Base-by-base conservation (phyloP, 2,888 invertebrate genomes). In the Dioctria linearis region DNA sequence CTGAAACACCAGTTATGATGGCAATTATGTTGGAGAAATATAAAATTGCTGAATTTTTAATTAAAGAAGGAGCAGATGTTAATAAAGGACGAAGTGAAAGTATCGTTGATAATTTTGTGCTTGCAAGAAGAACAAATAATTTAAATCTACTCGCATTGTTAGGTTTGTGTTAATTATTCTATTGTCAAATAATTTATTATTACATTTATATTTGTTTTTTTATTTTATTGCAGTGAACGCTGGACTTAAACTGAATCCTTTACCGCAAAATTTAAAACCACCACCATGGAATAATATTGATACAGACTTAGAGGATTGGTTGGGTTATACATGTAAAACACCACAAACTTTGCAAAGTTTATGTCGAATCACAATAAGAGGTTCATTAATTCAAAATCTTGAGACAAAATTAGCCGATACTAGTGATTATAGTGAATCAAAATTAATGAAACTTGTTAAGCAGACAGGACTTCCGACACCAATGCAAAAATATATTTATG, bases 1-100 rank as follows among this genome's bases (percentile, higher is more conserved):
- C 94, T 2, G 92, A 93, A 82, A 93, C 94, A 0, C 94, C 95
- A 0, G 86, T 95, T 69, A 90, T 94, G 84, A 86, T 93, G 39
- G 93, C 95, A 5, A 90, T 89, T 11, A 86, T 86, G 79, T 65
- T 87, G 66, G 85, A 86, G 54, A 87, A 86, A 73, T 82, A 87
- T 49, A 84, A 87, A 63, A 84, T 88, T 65, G 88, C 88, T 0
- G 88, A 87, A 79, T 85, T 87, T 78, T 82, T 89, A 25, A 83
- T 89, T 5, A 87, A 86, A 6, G 89, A 89, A 79, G 88, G 88
- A 6, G 86, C 86, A 8, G 86, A 86, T 83, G 83, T 88, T 6
- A 84, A 85, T 5, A 86, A 87, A 78, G 85, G 87, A 54, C 85
- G 85, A 37, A 81, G 80, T 5, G 86, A 86, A 11, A 85, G 87